A percentile compares a stretch with the other conserved stretches of the same genome.
These are phyloP conservation scores for Phortica magna DNA, from an alignment of 2,888 invertebrate species.

Conservation along the genomic window DNA sequence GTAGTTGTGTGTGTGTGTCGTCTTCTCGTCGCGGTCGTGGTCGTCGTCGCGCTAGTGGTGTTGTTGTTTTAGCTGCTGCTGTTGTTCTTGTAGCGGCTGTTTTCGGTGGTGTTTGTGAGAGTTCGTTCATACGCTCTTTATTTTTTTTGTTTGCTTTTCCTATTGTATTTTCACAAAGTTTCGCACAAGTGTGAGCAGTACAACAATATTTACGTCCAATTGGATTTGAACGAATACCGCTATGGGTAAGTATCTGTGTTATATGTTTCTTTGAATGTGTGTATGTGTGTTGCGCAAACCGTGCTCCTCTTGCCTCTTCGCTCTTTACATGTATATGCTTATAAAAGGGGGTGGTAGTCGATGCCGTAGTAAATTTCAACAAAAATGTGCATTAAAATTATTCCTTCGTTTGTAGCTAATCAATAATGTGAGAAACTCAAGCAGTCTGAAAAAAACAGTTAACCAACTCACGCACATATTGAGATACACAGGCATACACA, in stretches of 20 bases:
- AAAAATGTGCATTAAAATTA: not conserved
- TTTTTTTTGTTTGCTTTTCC: conserved; percentile 48
- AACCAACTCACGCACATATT: not conserved
- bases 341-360: not conserved
- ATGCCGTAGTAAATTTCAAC: not conserved
- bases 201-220: conserved; percentile 55
- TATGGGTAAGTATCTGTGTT: conserved; percentile 64
- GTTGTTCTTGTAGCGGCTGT: conserved; percentile 55
- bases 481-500: conserved; percentile 23
- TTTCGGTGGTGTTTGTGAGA: conserved; percentile 45
- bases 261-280: conserved; percentile 46
- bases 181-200: conserved; percentile 66
- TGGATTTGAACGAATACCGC: conserved; percentile 43
- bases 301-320: not conserved
- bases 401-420: not conserved
- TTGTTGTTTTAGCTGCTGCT: conserved; percentile 49
- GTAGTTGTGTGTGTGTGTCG: conserved; percentile 54
- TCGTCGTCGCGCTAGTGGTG: conserved; percentile 30
- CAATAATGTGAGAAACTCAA: not conserved
- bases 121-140: conserved; percentile 26
- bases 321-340: not conserved
- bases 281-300: conserved; percentile 55
- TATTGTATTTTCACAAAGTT: conserved; percentile 65
- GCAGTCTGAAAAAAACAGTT: not conserved
- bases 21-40: conserved; percentile 16